These are phyloP conservation scores for Euphonia xanthogaster DNA, from an alignment of 2,797 vertebrate genomes.

Conservation along the genomic window DNA sequence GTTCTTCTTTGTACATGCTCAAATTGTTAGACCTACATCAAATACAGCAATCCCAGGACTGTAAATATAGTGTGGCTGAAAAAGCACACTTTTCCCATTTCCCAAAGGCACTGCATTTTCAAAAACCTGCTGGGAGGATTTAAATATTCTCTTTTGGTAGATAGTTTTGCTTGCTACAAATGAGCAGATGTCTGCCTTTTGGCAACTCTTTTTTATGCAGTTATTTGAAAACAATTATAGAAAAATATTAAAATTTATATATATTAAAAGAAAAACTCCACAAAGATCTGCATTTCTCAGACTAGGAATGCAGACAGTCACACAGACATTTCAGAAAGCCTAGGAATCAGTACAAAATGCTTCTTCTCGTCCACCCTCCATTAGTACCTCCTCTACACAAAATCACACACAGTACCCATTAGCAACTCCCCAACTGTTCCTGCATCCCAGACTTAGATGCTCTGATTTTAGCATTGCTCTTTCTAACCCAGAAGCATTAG, in stretches of 20 bases:
- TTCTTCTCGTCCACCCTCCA: background rate
- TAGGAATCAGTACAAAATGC: background rate
- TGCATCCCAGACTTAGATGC: background rate
- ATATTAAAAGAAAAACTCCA: background rate
- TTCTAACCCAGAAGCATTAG: background rate
- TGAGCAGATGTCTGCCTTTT: conserved; percentile 49
- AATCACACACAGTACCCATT: background rate
- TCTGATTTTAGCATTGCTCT: background rate
- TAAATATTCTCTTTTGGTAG: conserved; percentile 42
- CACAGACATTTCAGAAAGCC: background rate
- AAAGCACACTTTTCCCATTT: background rate
- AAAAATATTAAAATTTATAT: conserved; percentile 13
- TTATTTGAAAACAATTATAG: conserved; percentile 62
- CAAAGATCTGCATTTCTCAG: background rate
- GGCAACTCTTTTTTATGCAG: conserved; percentile 20
- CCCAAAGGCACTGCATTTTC: conserved; percentile 5
- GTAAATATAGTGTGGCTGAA: background rate
- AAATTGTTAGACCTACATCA: background rate
- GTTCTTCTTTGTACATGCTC: background rate
- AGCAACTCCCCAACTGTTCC: background rate
- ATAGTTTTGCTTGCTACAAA: background rate
- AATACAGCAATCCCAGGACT: background rate
- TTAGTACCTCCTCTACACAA: background rate
- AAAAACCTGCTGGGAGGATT: conserved; percentile 13
- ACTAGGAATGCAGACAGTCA: no score